phyloP scores from a whole-genome alignment of 92 coral and sea anemone species.

The Parazoanthus swiftii region DNA sequence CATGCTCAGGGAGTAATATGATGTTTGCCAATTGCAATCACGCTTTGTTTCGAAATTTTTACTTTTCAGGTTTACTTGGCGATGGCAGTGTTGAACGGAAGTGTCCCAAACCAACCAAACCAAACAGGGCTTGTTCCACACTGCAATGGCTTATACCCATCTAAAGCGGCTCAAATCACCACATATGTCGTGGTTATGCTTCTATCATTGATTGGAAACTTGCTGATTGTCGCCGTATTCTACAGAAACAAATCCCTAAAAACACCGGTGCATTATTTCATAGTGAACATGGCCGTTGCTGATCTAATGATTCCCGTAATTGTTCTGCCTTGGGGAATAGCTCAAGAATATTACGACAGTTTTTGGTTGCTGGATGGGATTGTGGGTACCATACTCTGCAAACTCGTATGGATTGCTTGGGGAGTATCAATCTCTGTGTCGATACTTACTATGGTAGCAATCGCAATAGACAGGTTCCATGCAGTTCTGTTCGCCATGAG shows the following conservation, averaged over 20 bases:
- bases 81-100: background rate
- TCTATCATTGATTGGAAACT: constrained; percentile 13
- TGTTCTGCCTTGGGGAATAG: constrained; percentile 14
- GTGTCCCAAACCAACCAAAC: constrained; percentile 7
- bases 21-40: background rate
- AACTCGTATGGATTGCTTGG: background rate
- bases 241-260: constrained; percentile 26
- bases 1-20: no score
- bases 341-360: constrained; percentile 1
- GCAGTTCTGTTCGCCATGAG: constrained; percentile 32
- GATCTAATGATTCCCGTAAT: constrained; percentile 15
- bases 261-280: constrained; percentile 36
- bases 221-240: constrained; percentile 14
- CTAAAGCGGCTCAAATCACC: background rate
- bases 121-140: background rate
- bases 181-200: constrained; percentile 2
- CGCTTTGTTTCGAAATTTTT: background rate
- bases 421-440: constrained; percentile 16
- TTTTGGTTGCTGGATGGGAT: constrained; percentile 20
- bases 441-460: constrained; percentile 21
- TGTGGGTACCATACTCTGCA: background rate
- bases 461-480: constrained; percentile 28
- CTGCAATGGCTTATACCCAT: background rate
- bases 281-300: constrained; percentile 35
- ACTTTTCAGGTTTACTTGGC: constrained; percentile 10